Base-by-base conservation (phyloP, 2,888 invertebrate genomes). In the Neocrepidodera transversa region DNA sequence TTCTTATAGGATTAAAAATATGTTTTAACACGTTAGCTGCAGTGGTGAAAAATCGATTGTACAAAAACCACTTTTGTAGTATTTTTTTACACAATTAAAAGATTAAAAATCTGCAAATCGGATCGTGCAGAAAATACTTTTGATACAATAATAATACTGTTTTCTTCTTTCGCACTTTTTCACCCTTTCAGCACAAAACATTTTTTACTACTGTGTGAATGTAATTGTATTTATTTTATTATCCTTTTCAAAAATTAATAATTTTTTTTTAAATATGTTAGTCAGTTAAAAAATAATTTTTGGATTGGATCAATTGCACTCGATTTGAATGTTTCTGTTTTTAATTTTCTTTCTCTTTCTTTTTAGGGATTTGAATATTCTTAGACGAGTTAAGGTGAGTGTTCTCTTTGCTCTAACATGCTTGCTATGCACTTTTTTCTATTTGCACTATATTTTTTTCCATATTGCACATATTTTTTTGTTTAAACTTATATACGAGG, bases 381-480 rank as follows among this genome's bases (percentile, higher is more conserved):
- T 78, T 68, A 77, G 75, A 71, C 76, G 75, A 60, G 68, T 76
- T 45, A 79, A 79, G 79, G 79, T 79, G 74, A 79, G 79, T 79
- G 54, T 59, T 56, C 63, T 38, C 66, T 66, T 64, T 65, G 64
- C 64, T 62, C 68, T 66, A 45, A 56, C 38, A n/a, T 38, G 38
- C 38, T 8, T 28, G 32, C 5, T 8, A 13, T 6, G 32, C 32
- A 13, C 32, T n/a, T 32, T 28, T 45, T 23, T 2, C 26, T 26
- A 26, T 4, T 32, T 32, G 32, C 32, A 32, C 32, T 32, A n/a
- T n/a, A n/a, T n/a, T n/a, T n/a, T n/a, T n/a, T n/a, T n/a, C n/a
- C n/a, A n/a, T n/a, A n/a, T n/a, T n/a, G n/a, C n/a, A n/a, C n/a
- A n/a, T n/a, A n/a, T n/a, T n/a, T n/a, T n/a, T n/a, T n/a, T n/a